Base-by-base conservation (phyloP, 2,113 vertebrate genomes). In the Sturnus vulgaris region DNA sequence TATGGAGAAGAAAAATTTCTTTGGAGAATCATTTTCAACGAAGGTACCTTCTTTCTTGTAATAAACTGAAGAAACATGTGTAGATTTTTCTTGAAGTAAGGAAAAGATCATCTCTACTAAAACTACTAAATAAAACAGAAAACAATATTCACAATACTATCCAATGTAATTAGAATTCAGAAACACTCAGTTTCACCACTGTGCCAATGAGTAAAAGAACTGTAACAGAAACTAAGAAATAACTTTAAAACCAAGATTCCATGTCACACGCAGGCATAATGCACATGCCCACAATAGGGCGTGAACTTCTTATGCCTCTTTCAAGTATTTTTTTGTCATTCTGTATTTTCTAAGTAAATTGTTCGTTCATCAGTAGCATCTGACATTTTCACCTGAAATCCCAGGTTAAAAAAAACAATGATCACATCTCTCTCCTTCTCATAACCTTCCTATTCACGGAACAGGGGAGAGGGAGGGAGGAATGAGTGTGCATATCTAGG, bases 271-370 rank as follows among this genome's bases (percentile, higher is more conserved):
- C 14, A 55, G 49, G 28, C 23, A 65, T 35, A 76, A 76, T 12
- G 2, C 1, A 73, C 17, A 23, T 30, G n/a, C 7, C n/a, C 31
- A 72, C 3, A 4, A 42, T 0, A 40, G 9, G 10, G 10, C 7
- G 10, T 17, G 23, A 91, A 60, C 5, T 37, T 53, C 27, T 73
- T 28, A 49, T 2, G 2, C 7, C 12, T 16, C 52, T 64, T 53
- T 35, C 10, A 73, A 77, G 23, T 28, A 35, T 14, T 84, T 90
- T 90, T 95, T 77, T 49, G 30, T 46, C 25, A 52, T 53, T 77
- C 1, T 4, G 9, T 57, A 44, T 76, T 90, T 85, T 83, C 47
- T 35, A 64, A 90, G 35, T 76, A 46, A 72, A 53, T 1, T 37
- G 7, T 44, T 35, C 2, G 2, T 25, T 77, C 27, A 44, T 70